phyloP scores from a whole-genome alignment of 2,888 invertebrate species.

The Eilema griseolum region DNA sequence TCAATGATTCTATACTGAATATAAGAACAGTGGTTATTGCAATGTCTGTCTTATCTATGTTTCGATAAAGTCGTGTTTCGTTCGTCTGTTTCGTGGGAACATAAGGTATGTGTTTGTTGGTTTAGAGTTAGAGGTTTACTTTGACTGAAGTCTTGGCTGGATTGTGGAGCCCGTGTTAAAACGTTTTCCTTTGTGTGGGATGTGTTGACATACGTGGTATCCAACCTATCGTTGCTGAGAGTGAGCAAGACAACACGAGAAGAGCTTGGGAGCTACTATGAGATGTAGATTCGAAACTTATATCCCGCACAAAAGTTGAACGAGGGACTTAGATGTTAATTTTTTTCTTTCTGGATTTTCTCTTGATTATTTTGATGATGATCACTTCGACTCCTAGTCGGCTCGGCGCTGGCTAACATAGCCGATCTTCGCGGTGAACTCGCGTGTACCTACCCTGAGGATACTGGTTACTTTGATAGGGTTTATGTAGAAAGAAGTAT shows the following conservation, averaged over 20 bases:
- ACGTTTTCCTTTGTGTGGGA: neutral
- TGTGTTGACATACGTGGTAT: neutral
- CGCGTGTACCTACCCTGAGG: too few relatives aligned
- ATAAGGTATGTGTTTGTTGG: neutral
- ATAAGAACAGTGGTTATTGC: neutral
- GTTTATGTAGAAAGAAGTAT: neutral
- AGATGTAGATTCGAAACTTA: neutral
- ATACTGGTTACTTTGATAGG: too few relatives aligned
- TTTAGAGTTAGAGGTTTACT: conserved; percentile 3
- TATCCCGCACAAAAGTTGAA: neutral
- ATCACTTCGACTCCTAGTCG: too few relatives aligned
- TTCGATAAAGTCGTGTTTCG: neutral
- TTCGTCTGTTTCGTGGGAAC: neutral
- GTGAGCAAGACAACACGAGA: too few relatives aligned
- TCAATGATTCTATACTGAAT: neutral
- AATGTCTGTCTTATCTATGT: neutral
- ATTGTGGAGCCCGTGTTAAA: conserved; percentile 2
- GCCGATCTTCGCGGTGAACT: too few relatives aligned
- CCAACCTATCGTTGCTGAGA: too few relatives aligned
- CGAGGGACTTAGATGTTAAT: neutral
- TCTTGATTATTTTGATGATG: too few relatives aligned
- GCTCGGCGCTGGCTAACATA: too few relatives aligned
- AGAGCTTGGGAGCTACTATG: too few relatives aligned
- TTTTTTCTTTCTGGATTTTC: neutral
- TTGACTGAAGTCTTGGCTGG: neutral